Base-by-base conservation (phyloP, 2,797 vertebrate genomes). In the Sebastes oblongus region DNA sequence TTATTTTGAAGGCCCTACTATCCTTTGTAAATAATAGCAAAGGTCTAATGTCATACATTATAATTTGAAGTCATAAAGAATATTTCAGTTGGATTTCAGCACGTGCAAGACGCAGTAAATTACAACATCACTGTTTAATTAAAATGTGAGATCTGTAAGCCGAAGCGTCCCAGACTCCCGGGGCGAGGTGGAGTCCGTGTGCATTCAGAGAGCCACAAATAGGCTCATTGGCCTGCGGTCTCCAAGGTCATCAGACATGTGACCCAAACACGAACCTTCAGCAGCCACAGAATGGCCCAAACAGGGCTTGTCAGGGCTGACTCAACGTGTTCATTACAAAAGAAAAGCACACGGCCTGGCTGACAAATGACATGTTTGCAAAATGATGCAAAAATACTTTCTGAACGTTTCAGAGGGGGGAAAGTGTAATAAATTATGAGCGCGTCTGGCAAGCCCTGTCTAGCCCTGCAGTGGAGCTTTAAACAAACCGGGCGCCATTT, bases 281-380 rank as follows among this genome's bases (percentile, higher is more conserved):
- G 81, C 74, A 18, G 79, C 82, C 72, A 67, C 83, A 73, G 46
- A 54, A 75, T 9, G 70, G 66, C 69, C 80, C 80, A 52, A 78
- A 81, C 2, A 11, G 77, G 72, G 75, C 64, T 42, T 30, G 72
- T 74, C 77, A 46, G 67, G 72, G 65, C 77, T 50, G 76, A 77
- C 52, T 67, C 68, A 42, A 71, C n/a, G 14, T 79, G 81, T 89
- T 89, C 73, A 88, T 87, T 83, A 84, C 74, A 85, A 85, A 86
- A 88, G 68, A 61, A 85, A 74, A 88, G 69, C 54, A 42, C 68
- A 58, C 56, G n/a, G 55, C 34, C 72, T 56, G 16, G 71, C 24
- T 76, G 59, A 89, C 85, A 91, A 91, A 90, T 90, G 83, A 89
- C 81, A 87, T 76, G 87, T 84, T 89, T 82, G 85, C 75, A 77